These are phyloP conservation scores for Priocnemis perturbator DNA, from an alignment of 2,888 invertebrate genomes.

Conservation along the genomic window DNA sequence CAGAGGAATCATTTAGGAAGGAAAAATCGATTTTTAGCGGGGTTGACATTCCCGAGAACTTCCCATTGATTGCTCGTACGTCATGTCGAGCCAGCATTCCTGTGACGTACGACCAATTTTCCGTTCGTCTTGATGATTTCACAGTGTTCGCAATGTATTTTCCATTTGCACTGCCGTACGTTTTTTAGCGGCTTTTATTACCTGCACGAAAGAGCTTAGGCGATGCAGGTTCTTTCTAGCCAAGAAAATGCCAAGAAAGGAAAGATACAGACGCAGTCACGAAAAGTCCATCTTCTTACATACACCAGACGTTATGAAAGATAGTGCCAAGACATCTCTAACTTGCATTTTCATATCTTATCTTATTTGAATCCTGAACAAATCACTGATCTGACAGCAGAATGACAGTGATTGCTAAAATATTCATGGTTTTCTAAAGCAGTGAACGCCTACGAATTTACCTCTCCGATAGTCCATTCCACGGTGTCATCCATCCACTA, in stretches of 20 bases:
- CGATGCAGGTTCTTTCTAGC: neutral
- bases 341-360: constrained; percentile 1
- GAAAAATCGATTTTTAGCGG: constrained; percentile 25
- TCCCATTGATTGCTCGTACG: constrained; percentile 7
- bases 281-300: no score
- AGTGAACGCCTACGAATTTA: constrained; percentile 12
- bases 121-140: constrained; percentile 48
- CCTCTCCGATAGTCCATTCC: constrained; percentile 21
- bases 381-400: no score
- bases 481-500: constrained; percentile 6
- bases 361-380: no score
- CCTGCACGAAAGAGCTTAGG: constrained; percentile 35
- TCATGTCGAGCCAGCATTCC: constrained; percentile 12
- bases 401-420: constrained; percentile 7
- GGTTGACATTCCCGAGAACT: constrained; percentile 1
- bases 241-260: no score
- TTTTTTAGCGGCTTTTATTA: constrained; percentile 30
- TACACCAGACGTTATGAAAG: no score
- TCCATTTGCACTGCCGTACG: constrained; percentile 9
- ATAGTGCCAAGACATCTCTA: neutral
- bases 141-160: constrained; percentile 19
- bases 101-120: constrained; percentile 16
- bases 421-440: constrained; percentile 11
- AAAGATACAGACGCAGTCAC: constrained; percentile 6
- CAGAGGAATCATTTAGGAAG: no score